Base-by-base conservation (phyloP, 2,888 invertebrate species). In the Emmelina monodactyla region DNA sequence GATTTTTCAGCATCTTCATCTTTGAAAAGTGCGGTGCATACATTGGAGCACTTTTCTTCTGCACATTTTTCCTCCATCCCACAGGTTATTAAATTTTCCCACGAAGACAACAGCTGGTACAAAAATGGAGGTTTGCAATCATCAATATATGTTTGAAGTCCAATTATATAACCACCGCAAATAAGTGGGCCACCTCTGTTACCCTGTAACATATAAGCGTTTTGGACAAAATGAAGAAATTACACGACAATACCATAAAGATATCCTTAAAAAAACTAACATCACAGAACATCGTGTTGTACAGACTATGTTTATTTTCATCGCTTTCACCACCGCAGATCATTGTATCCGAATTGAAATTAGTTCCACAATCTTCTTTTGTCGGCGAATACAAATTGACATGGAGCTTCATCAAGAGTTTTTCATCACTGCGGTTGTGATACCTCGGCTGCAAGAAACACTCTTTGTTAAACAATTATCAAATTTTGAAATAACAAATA, bases 101-200 rank as follows among this genome's bases (percentile, higher is more conserved):
- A 75, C 0, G 56, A 49, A 1, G 57, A 46, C 4, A 76, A 38
- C 2, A 62, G 42, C 40, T 75, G 75, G 44, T 73, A 79, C 0
- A 75, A 48, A 42, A 72, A 59, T 5, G 78, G 79, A 33, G 51
- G 57, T 28, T 59, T 58, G 43, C 79, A 79, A 36, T 62, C 43
- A 14, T 61, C 58, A 16, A 71, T 52, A 43, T 78, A 79, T 0
- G 70, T 75, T 49, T 79, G 78, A 6, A 73, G 39, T 11, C 66
- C 79, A 14, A 58, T 44, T 4, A 76, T 55, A 33, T 66, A 55
- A 14, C 48, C 49, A 14, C 65, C 65, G 43, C 78, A 78, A 22
- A 79, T 46, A 1, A 79, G 55, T 7, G 79, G 76, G 5, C 75
- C 76, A 15, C 79, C 79, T 19, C 64, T 58, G 45, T 72, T 76